Evolutionary conservation across 2,113 vertebrate genomes (phyloP).

Genomic region (Salvelinus alpinus): DNA sequence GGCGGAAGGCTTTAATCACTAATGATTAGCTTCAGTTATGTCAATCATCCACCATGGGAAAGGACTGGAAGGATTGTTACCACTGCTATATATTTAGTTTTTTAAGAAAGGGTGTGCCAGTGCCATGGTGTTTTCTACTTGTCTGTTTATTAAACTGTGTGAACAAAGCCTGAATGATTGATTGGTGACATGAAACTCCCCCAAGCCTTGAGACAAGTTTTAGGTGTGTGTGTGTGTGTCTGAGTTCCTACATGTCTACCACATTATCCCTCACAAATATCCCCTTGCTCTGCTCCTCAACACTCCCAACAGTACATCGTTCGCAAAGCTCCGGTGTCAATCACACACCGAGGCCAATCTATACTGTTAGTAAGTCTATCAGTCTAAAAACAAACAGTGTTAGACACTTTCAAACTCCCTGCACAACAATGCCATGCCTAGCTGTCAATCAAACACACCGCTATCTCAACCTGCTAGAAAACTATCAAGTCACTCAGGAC

Average conservation of each 20-base stretch:
- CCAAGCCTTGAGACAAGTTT: conserved; percentile 6
- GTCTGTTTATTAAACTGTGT: background rate
- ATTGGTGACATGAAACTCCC: conserved; percentile 8
- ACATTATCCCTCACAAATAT: conserved; percentile 4
- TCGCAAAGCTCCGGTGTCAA: conserved; percentile 42
- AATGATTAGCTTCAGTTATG: background rate
- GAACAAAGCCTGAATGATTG: background rate
- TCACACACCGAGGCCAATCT: conserved; percentile 45
- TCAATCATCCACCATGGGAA: background rate
- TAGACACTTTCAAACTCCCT: conserved; percentile 30
- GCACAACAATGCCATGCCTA: conserved; percentile 14
- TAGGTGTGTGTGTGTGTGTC: background rate
- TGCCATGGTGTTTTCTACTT: background rate
- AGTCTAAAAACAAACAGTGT: conserved; percentile 37
- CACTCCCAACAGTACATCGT: conserved; percentile 13
- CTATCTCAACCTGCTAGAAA: conserved; percentile 23
- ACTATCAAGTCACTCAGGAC: conserved; percentile 18
- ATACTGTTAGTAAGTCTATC: conserved; percentile 39
- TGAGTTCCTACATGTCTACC: background rate
- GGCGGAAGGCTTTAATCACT: background rate
- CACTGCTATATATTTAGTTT: background rate
- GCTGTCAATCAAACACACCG: conserved; percentile 38
- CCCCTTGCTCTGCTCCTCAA: conserved; percentile 13
- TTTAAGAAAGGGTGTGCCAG: background rate
- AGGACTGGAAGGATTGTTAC: background rate